phyloP scores from a whole-genome alignment of 1,140 invertebrate genomes.

The Colletes latitarsis region DNA sequence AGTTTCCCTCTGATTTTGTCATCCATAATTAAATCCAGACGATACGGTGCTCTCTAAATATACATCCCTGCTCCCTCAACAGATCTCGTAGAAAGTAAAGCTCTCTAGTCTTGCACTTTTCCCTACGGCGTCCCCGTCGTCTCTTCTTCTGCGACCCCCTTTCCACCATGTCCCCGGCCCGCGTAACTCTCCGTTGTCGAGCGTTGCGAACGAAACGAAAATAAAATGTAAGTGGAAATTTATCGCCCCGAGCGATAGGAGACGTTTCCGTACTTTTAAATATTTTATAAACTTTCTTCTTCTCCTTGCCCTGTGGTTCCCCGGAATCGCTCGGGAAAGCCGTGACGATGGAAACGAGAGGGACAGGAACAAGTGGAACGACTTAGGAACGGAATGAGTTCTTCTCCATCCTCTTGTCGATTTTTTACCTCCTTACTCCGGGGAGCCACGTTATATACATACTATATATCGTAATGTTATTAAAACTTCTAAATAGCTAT shows the following conservation, averaged over 20 bases:
- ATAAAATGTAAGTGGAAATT: constrained; percentile 82
- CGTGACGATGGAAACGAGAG: constrained; percentile 63
- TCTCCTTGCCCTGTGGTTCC: constrained; percentile 52
- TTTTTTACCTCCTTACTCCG: constrained; percentile 69
- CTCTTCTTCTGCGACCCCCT: constrained; percentile 46
- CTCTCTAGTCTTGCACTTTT: constrained; percentile 42
- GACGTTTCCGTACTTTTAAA: constrained; percentile 82
- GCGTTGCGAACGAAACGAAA: constrained; percentile 79
- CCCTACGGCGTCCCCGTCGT: constrained; percentile 57
- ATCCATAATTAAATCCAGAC: constrained; percentile 31
- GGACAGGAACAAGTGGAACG: constrained; percentile 54
- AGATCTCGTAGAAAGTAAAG: constrained; percentile 55
- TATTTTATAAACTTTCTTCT: constrained; percentile 82
- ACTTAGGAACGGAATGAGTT: constrained; percentile 69
- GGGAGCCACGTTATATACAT: constrained; percentile 63
- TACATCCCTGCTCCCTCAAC: constrained; percentile 5
- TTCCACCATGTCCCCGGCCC: constrained; percentile 47
- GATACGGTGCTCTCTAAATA: constrained; percentile 40
- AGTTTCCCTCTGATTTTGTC: constrained; percentile 13
- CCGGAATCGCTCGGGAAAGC: constrained; percentile 45
- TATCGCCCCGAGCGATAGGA: constrained; percentile 80
- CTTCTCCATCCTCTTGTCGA: constrained; percentile 74
- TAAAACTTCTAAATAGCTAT: constrained; percentile 80
- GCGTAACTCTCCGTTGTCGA: constrained; percentile 66
- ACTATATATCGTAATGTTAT: constrained; percentile 78